A percentile compares a stretch with the other conserved stretches of the same genome.
Conservation (phyloP, 1,140 invertebrate genomes). For the Tetramorium alpestre region DNA sequence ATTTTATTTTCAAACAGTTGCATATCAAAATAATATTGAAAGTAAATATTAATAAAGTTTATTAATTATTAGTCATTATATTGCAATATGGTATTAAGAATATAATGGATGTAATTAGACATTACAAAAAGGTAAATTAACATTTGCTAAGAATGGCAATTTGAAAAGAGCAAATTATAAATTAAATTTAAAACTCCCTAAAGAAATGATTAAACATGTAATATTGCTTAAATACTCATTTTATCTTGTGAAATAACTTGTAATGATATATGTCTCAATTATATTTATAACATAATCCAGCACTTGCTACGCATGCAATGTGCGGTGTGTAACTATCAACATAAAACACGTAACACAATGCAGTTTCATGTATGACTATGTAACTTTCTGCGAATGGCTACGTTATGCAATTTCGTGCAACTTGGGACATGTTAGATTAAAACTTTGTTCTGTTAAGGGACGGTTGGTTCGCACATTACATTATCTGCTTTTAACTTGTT, state of each 20-base stretch:
- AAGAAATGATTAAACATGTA: not conserved
- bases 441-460: conserved; percentile 30
- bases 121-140: not conserved
- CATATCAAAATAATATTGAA: not conserved
- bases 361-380: conserved; percentile 35
- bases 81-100: not conserved
- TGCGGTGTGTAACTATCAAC: conserved; percentile 37
- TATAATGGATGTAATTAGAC: not conserved
- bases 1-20: not conserved
- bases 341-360: conserved; percentile 43
- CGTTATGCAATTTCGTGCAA: conserved; percentile 39
- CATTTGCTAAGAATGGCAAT: not conserved
- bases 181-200: not conserved
- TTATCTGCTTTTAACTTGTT: conserved; percentile 9
- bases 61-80: not conserved
- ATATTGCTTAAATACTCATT: not conserved
- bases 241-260: not conserved
- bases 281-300: conserved; percentile 24
- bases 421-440: conserved; percentile 37
- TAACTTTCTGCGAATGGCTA: conserved; percentile 35
- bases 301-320: conserved; percentile 25
- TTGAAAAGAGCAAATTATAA: not conserved
- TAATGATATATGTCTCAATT: not conserved
- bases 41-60: conserved; percentile 12
- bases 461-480: not conserved